These are phyloP conservation scores for Heliangelus exortis DNA, from an alignment of 2,797 vertebrate genomes.

Conservation along the genomic window DNA sequence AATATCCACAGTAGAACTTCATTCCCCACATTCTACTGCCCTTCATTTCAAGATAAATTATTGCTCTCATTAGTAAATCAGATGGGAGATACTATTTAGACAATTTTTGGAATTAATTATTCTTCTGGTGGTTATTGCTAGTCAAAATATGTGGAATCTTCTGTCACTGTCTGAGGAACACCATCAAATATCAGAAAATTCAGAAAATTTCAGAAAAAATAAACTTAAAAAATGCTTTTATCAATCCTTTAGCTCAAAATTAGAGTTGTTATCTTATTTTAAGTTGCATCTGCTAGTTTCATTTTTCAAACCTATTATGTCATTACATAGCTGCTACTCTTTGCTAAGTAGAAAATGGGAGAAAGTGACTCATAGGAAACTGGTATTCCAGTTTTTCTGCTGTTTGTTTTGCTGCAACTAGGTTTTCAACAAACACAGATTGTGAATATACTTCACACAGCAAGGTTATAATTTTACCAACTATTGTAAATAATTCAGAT, in stretches of 20 bases:
- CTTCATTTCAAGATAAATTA: background rate
- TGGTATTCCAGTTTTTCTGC: background rate
- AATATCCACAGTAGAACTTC: background rate
- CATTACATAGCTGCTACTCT: background rate
- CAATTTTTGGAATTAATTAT: background rate
- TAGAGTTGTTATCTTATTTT: background rate
- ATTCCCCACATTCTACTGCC: background rate
- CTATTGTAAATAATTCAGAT: background rate
- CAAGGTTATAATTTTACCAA: background rate
- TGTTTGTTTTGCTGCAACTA: background rate
- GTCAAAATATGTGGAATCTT: background rate
- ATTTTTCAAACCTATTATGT: background rate
- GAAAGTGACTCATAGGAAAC: background rate
- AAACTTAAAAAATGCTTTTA: background rate
- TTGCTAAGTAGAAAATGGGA: background rate
- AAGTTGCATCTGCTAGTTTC: background rate
- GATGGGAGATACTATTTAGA: background rate
- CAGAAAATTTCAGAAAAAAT: background rate
- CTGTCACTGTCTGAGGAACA: background rate
- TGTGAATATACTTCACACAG: background rate
- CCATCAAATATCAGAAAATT: background rate
- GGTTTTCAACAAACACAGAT: background rate
- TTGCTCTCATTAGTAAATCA: background rate
- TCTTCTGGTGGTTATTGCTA: background rate
- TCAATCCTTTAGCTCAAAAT: background rate